Conservation (phyloP, 2,113 vertebrate species). For the Columbina picui region DNA sequence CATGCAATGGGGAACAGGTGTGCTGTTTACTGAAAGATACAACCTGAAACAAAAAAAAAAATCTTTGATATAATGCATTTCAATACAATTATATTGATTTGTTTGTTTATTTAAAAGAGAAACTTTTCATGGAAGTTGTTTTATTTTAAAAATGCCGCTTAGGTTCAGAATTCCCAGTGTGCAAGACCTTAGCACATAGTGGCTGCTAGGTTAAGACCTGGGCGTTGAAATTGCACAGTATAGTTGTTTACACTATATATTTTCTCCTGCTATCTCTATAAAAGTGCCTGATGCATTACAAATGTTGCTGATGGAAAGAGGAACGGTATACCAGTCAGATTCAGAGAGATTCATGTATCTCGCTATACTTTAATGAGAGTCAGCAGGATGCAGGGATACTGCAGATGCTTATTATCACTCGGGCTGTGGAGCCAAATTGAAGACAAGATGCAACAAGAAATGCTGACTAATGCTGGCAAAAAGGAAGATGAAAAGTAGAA, state of each 20-base stretch:
- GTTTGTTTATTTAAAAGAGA: neutral
- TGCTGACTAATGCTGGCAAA: neutral
- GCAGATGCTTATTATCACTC: constrained; percentile 14
- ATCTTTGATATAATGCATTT: neutral
- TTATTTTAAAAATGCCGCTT: neutral
- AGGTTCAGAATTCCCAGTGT: neutral
- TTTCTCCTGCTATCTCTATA: neutral
- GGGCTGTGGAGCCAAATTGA: neutral
- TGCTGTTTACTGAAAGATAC: neutral
- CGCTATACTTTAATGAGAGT: neutral
- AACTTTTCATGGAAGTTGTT: neutral
- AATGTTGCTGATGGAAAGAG: neutral
- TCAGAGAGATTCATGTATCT: neutral
- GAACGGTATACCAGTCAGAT: neutral
- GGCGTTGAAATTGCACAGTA: neutral
- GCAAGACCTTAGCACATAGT: neutral
- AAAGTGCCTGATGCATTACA: neutral
- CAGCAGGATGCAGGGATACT: neutral
- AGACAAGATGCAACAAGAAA: constrained; percentile 22
- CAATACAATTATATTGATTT: neutral
- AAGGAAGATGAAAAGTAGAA: neutral
- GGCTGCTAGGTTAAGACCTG: neutral
- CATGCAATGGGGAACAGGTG: neutral
- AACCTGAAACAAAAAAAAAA: neutral
- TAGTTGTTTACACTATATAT: neutral